These are phyloP conservation scores for Mya arenaria DNA, from an alignment of 1,140 invertebrate species.

Conservation along the genomic window DNA sequence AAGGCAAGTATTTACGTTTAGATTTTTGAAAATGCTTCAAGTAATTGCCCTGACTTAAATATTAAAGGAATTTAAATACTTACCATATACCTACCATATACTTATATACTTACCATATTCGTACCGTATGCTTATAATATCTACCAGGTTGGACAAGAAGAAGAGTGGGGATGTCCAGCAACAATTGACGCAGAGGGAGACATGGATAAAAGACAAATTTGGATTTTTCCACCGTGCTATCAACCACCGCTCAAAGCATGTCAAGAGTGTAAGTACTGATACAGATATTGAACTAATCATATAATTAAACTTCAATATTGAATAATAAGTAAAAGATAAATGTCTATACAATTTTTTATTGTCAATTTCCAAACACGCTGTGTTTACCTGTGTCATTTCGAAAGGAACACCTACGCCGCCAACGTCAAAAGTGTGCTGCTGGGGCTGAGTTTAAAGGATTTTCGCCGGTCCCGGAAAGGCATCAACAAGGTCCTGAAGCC, in stretches of 20 bases:
- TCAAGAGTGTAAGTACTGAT: constrained; percentile 39
- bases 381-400: constrained; percentile 38
- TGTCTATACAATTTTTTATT: constrained; percentile 31
- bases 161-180: constrained; percentile 38
- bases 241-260: constrained; percentile 26
- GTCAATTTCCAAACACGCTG: constrained; percentile 38
- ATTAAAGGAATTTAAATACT: constrained; percentile 36
- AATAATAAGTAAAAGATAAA: constrained; percentile 33
- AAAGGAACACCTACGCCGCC: constrained; percentile 44
- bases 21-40: constrained; percentile 27
- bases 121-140: constrained; percentile 36
- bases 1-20: constrained; percentile 29
- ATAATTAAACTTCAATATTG: constrained; percentile 35
- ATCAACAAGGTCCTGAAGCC: constrained; percentile 36
- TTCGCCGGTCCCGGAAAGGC: constrained; percentile 22
- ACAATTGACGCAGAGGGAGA: constrained; percentile 31
- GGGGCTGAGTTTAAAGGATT: constrained; percentile 32
- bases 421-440: constrained; percentile 40
- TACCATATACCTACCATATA: constrained; percentile 22
- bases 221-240: constrained; percentile 40
- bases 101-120: constrained; percentile 27
- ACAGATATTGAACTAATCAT: constrained; percentile 39
- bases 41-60: constrained; percentile 26
- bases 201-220: constrained; percentile 39
- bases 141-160: constrained; percentile 42